phyloP scores from a whole-genome alignment of 2,113 vertebrate genomes.

The Prolemur simus region DNA sequence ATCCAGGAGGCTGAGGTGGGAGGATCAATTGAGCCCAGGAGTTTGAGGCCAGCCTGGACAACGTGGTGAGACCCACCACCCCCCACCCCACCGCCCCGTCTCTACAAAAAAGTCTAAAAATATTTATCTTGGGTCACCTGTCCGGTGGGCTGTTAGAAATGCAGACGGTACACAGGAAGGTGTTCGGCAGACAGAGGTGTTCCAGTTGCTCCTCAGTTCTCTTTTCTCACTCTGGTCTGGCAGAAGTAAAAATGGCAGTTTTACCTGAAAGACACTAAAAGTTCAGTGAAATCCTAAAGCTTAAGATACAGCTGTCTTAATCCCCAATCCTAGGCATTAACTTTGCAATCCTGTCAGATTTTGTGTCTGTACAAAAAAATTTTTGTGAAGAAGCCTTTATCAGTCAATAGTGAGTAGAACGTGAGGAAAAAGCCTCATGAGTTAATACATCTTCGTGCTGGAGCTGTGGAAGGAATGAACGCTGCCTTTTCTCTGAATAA shows the following conservation, averaged over 20 bases:
- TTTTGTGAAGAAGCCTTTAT: background rate
- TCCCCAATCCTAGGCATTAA: background rate
- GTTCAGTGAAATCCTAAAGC: too few relatives aligned
- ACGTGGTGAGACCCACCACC: background rate
- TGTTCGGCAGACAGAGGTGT: accelerated
- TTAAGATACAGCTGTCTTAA: background rate
- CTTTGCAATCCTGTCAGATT: background rate
- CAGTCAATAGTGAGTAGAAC: background rate
- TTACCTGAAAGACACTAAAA: too few relatives aligned
- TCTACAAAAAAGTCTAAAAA: background rate
- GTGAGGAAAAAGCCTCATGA: background rate
- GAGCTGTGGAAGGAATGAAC: accelerated
- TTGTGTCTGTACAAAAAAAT: background rate
- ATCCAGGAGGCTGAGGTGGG: background rate
- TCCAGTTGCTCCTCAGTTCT: background rate
- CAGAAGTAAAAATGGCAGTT: background rate
- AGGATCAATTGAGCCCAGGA: background rate
- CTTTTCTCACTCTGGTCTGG: too few relatives aligned
- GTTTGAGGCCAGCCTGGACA: background rate
- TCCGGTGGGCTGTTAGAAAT: background rate
- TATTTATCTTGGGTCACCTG: accelerated
- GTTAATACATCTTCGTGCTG: accelerated
- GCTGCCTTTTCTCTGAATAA: background rate
- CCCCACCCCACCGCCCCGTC: background rate
- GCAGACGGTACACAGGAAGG: accelerated